These are phyloP conservation scores for Chrysotoxum bicinctum DNA, from an alignment of 2,888 invertebrate genomes.

Conservation along the genomic window DNA sequence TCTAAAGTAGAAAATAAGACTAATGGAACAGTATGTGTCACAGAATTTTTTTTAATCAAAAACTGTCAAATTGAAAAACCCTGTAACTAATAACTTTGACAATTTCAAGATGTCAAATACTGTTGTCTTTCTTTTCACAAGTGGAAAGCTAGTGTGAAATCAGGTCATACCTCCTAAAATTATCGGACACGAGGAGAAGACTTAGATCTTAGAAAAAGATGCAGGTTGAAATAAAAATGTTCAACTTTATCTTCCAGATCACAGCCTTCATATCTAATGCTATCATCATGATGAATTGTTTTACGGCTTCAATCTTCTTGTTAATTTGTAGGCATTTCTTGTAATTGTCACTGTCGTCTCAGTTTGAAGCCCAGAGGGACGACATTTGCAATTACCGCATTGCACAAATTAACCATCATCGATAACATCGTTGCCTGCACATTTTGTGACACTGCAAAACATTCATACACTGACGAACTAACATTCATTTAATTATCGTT, in stretches of 20 bases:
- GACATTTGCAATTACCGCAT: slow-evolving; percentile 5
- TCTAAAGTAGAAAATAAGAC: not conserved
- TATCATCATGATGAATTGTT: not conserved
- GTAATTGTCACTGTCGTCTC: slow-evolving; percentile 18
- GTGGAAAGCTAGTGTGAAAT: no score
- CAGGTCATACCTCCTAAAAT: no score
- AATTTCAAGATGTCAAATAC: no score
- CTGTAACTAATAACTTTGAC: no score
- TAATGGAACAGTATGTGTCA: slow-evolving; percentile 1
- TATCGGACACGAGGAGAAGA: not conserved
- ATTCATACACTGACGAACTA: not conserved
- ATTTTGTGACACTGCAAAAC: slow-evolving; percentile 24
- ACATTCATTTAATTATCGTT: slow-evolving; percentile 66
- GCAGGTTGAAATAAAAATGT: not conserved
- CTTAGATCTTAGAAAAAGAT: not conserved
- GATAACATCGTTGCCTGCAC: slow-evolving; percentile 25
- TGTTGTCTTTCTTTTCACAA: no score
- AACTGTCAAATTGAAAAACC: not conserved
- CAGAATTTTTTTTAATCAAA: not conserved
- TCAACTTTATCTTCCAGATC: not conserved
- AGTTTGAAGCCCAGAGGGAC: not conserved
- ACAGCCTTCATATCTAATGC: not conserved
- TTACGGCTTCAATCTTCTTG: not conserved
- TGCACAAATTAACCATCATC: slow-evolving; percentile 33
- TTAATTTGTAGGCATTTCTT: slow-evolving; percentile 6